phyloP scores from a whole-genome alignment of 2,888 invertebrate species.

The Pyrochroa serraticornis region DNA sequence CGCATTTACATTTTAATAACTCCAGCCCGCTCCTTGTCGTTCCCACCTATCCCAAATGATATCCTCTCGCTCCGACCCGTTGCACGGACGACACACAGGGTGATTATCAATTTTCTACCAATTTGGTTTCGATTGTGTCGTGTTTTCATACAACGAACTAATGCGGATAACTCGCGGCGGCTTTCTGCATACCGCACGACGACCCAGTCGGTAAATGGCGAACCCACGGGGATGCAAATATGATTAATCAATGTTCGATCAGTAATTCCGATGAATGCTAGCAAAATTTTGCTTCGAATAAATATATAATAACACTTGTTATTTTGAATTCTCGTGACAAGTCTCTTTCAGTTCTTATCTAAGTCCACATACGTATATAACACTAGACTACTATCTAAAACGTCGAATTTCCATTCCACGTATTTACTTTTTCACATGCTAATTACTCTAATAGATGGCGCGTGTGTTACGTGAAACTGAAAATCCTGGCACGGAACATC shows the following conservation, averaged over 20 bases:
- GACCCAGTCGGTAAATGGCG: conserved; percentile 30
- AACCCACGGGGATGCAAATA: conserved; percentile 38
- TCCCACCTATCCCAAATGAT: conserved; percentile 26
- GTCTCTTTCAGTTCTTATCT: conserved; percentile 16
- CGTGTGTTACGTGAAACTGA: conserved; percentile 19
- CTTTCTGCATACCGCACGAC: conserved; percentile 35
- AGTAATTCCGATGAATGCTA: background rate
- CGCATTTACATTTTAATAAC: conserved; percentile 56
- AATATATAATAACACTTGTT: background rate
- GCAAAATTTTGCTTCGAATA: too few relatives aligned
- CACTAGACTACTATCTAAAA: conserved; percentile 24
- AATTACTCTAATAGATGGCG: conserved; percentile 29
- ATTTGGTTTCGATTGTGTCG: conserved; percentile 58
- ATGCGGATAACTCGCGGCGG: conserved; percentile 46
- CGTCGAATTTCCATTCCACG: conserved; percentile 28
- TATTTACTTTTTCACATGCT: conserved; percentile 34
- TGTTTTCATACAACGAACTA: conserved; percentile 53
- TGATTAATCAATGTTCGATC: conserved; percentile 32
- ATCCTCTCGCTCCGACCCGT: conserved; percentile 42
- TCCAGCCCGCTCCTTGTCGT: conserved; percentile 44
- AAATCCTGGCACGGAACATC: conserved; percentile 51
- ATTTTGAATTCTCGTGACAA: conserved; percentile 11
- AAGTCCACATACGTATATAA: conserved; percentile 22
- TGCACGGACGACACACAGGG: conserved; percentile 49
- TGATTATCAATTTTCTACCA: conserved; percentile 61